phyloP scores from a whole-genome alignment of 1,140 invertebrate species.

The Euura lappo region DNA sequence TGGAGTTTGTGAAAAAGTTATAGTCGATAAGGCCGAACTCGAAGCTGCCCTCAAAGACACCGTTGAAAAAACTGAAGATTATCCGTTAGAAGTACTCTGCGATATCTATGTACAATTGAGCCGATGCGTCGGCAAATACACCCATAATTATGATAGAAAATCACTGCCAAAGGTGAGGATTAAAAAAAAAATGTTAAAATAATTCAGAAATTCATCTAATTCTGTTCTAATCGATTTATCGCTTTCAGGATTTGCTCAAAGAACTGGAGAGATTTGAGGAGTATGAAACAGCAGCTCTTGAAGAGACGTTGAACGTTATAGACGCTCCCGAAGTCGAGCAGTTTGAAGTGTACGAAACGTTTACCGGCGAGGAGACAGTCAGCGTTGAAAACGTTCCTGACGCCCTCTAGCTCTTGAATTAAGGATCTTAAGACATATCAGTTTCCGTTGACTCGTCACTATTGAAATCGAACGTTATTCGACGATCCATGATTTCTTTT shows the following conservation, averaged over 20 bases:
- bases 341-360: not conserved
- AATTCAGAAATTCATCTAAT: not conserved
- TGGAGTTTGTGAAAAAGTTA: slow-evolving; percentile 59
- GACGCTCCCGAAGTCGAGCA: not conserved
- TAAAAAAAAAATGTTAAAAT: not conserved
- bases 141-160: slow-evolving; percentile 61
- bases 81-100: slow-evolving; percentile 65
- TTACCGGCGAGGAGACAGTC: not conserved
- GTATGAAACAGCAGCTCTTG: slow-evolving; percentile 27
- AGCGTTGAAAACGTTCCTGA: not conserved
- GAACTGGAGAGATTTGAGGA: slow-evolving; percentile 52
- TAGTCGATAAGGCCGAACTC: slow-evolving; percentile 67
- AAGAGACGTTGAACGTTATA: not conserved
- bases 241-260: slow-evolving; percentile 55
- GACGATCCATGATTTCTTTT: no score
- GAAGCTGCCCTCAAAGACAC: slow-evolving; percentile 65
- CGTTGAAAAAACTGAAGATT: slow-evolving; percentile 60
- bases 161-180: slow-evolving; percentile 65
- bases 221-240: slow-evolving; percentile 25
- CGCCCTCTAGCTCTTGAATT: not conserved
- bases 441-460: not conserved
- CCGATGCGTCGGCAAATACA: slow-evolving; percentile 62
- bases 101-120: slow-evolving; percentile 69
- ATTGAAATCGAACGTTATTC: not conserved
- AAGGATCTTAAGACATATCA: not conserved